Conservation (phyloP, 2,797 vertebrate genomes). For the Loris lydekkerianus region DNA sequence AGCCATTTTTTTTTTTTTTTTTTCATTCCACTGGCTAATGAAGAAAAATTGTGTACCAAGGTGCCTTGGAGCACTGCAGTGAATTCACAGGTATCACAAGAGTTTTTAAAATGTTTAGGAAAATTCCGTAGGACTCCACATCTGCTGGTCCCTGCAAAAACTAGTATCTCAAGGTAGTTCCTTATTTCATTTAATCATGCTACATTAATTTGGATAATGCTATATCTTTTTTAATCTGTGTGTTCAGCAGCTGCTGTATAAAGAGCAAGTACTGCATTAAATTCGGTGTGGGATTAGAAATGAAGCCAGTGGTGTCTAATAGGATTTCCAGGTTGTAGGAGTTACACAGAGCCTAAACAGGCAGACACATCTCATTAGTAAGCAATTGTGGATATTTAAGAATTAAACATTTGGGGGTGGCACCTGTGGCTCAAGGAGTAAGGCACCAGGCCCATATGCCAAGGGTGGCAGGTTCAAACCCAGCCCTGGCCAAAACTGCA, state of each 20-base stretch:
- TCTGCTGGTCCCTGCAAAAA: background rate
- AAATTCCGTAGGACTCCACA: background rate
- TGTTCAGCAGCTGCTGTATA: background rate
- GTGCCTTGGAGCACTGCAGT: background rate
- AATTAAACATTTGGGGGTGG: conserved; percentile 7
- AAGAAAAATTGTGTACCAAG: background rate
- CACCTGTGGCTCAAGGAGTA: too few species aligned
- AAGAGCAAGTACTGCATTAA: background rate
- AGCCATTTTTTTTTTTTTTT: background rate
- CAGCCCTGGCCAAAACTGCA: too few species aligned
- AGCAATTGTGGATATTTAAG: conserved; percentile 14
- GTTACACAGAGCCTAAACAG: background rate
- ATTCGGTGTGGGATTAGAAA: background rate
- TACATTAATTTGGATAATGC: conserved; percentile 10
- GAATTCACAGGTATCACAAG: background rate
- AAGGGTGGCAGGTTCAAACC: too few species aligned
- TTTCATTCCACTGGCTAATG: background rate
- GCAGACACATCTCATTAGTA: background rate
- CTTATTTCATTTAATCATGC: background rate
- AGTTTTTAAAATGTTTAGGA: background rate
- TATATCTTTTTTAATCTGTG: background rate
- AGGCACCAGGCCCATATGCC: too few species aligned
- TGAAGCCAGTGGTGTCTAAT: background rate
- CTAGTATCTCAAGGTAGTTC: background rate
- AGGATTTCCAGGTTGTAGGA: background rate